Conservation (phyloP, 2,797 vertebrate species). For the Gephyroberyx darwinii region DNA sequence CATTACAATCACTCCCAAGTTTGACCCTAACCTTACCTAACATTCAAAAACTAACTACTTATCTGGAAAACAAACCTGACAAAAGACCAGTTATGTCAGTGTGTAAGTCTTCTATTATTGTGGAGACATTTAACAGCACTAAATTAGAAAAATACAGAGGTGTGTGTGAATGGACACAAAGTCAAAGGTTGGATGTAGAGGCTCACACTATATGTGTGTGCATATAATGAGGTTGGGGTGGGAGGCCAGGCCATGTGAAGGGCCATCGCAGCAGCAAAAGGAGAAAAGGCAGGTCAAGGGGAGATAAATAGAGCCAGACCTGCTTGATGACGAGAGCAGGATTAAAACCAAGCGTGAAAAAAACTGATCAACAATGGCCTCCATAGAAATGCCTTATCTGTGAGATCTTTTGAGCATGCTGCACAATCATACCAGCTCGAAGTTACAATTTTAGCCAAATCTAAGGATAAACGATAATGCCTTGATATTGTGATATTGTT, state of each 20-base stretch:
- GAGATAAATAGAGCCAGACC: slow-evolving; percentile 84
- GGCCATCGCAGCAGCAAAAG: slow-evolving; percentile 58
- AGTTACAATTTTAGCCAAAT: neutral
- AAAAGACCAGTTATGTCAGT: too few species aligned
- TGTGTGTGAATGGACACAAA: slow-evolving; percentile 37
- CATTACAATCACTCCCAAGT: too few species aligned
- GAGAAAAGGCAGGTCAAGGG: slow-evolving; percentile 80
- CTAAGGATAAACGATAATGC: slow-evolving; percentile 52
- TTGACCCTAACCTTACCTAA: too few species aligned
- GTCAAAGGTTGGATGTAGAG: slow-evolving; percentile 48
- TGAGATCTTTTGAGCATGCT: slow-evolving; percentile 8
- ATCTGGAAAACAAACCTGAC: too few species aligned
- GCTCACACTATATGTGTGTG: slow-evolving; percentile 28
- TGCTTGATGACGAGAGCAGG: slow-evolving; percentile 66
- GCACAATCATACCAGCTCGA: slow-evolving; percentile 34
- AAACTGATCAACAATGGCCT: slow-evolving; percentile 54
- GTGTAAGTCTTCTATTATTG: too few species aligned
- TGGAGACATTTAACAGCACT: too few species aligned
- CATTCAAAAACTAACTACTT: too few species aligned
- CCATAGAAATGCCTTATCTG: slow-evolving; percentile 46
- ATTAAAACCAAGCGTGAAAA: slow-evolving; percentile 75
- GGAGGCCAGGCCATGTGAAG: slow-evolving; percentile 45
- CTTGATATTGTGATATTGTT: slow-evolving; percentile 48
- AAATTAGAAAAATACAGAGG: neutral
- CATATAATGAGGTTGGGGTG: slow-evolving; percentile 35